Base-by-base conservation (phyloP, 2,797 vertebrate species). In the Cheirogaleus major region DNA sequence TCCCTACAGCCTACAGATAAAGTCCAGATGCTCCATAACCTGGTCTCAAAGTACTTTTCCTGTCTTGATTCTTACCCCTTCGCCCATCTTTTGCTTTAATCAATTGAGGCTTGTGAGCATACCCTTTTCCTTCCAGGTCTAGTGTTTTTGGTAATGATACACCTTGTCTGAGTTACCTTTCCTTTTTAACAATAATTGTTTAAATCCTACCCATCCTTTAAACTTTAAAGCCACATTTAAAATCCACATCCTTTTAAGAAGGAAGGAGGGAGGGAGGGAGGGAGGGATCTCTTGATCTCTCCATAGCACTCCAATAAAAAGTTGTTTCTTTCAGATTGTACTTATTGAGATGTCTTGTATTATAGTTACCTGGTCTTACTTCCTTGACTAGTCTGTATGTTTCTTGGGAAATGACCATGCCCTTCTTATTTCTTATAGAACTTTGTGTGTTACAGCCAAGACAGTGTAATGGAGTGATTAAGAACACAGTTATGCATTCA, bases 1-100 rank as follows among this genome's bases (percentile, higher is more conserved):
- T 87, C n/a, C 30, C n/a, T 30, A 7, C 22, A 48, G 9, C 79
- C 20, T 82, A 45, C 41, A 63, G n/a, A 69, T 69, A 15, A 89
- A 69, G 23, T 80, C 57, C 83, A 79, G 7, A 50, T 59, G 76
- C 69, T 61, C 32, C 32, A 79, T 17, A 79, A 25, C 38, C 35
- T 52, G 45, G 35, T 70, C n/a, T 81, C 67, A 63, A 9, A 48
- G 63, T 57, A 18, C n/a, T 83, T 76, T 89, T 63, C 32, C 45
- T 89, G 32, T 45, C 55, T 88, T 30, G n/a, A 27, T 22, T 63
- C 23, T 79, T 57, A 32, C 17, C 18, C n/a, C 15, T 85, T 63
- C 27, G 75, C 72, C 45, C 52, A 80, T 43, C 65, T 89, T 88
- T 93, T 93, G 38, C 88, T 91, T 67, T 81, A 48, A 63, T 82